Evolutionary conservation across 2,113 vertebrate genomes (phyloP), one percentile per base, ranked within the genome.

Genomic region (Eira barbara): DNA sequence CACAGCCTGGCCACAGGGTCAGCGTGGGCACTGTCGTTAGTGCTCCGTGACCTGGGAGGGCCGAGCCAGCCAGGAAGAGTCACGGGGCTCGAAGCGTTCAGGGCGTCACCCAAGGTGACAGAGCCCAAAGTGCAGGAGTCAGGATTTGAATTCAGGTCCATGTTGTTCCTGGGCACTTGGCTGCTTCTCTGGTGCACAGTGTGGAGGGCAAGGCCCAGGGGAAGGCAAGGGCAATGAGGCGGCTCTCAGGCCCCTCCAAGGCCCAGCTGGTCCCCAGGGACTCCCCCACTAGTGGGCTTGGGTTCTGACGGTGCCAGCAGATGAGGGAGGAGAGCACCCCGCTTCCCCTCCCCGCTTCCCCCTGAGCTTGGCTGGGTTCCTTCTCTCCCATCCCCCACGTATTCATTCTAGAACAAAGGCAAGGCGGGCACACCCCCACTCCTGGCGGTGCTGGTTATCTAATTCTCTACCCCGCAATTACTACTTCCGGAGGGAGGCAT

Each of bases 371-470:
- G 91, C 94, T 87, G 31, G 29, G 39, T 49, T 93, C 95, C 95
- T 94, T 88, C 81, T 91, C 74, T 91, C 45, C 42, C 69, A 27
- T 73, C 93, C 57, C 73, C 59, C 29, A 25, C 57, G 11, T 3
- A 34, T 61, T 96, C 86, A 4, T 59, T 97, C 74, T 81, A 93
- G 94, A 97, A 97, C 96, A 97, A 97, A 97, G 92, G 80, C 85
- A 61, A 47, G 3, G 2, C 0, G 1, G 85, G 95, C 39, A 3
- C 78, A 65, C 94, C 97, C 98, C 98, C 96, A 97, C 98, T 98
- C 98, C 98, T 97, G 98, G 98, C 89, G 78, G 97, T 92, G 57
- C 98, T 98, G 98, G 98, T 99, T 98, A 98, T 97, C 92, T 94
- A 97, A 96, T 94, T 98, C 97, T 97, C 98, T 98, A 98, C 97